Evolutionary conservation across 1,140 invertebrate species (phyloP), one percentile per base, ranked within the genome.

Genomic region (Agrypnia vestita): DNA sequence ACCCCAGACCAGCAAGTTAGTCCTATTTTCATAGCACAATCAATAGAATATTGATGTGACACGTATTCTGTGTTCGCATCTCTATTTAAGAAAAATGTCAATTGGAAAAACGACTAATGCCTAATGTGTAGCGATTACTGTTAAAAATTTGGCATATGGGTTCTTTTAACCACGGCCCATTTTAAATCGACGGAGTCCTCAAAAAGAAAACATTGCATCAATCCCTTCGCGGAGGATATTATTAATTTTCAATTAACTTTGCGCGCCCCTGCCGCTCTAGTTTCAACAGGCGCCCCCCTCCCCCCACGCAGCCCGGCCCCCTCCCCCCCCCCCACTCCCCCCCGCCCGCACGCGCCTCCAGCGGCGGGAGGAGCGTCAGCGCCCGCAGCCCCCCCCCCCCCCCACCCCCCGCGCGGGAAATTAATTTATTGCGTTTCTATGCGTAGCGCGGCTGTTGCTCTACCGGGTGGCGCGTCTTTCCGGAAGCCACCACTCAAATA

Each of bases 391-490:
- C 64, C 19, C 35, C 59, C 59, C 43, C 61, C 75, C 75, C 11
- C 35, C 47, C 35, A 25, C 53, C 67, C 62, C 71, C 71, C 61
- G 72, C 76, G 56, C 64, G 72, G 81, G 81, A 82, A 82, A 82
- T 82, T 82, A 82, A 82, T 82, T 82, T 82, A 82, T 82, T 82
- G 81, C 81, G 81, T 82, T 82, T 82, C 81, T 82, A 82, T 82
- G 81, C 81, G 81, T 82, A 82, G 81, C 74, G 78, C 78, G 81
- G 81, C 81, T 82, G 81, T 82, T 82, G 81, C 81, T 82, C 81
- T 71, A 78, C 64, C 61, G 76, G 79, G 78, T 64, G 25, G 25
- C 25, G 25, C 25, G 25, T 35, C 25, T 6, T 1, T 35, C 25
- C 25, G 25, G 25, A 1, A 35, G 1, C 25, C 25, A 35, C 25